Evolutionary conservation across 1,140 invertebrate species (phyloP).

Genomic region (Diorhabda elongata): DNA sequence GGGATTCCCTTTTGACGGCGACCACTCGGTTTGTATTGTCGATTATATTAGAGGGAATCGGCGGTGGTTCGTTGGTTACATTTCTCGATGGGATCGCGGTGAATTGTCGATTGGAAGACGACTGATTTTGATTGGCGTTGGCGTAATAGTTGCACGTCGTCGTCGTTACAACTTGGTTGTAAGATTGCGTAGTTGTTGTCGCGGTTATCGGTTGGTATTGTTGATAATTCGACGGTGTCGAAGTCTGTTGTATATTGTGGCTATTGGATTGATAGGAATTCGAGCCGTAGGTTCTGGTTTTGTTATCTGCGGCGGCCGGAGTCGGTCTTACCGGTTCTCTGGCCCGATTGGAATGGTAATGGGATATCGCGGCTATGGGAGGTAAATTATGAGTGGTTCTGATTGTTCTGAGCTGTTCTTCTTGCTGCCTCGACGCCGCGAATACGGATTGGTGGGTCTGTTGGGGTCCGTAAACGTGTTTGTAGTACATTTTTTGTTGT

Average conservation of each 20-base stretch:
- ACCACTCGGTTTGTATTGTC: conserved; percentile 24
- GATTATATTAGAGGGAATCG: background rate
- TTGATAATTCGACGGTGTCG: conserved; percentile 19
- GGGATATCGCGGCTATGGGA: conserved; percentile 50
- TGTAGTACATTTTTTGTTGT: conserved; percentile 14
- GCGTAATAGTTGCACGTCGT: conserved; percentile 22
- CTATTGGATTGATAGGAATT: conserved; percentile 10
- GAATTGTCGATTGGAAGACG: conserved; percentile 6
- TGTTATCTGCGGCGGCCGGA: conserved; percentile 13
- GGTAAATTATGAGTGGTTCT: conserved; percentile 52
- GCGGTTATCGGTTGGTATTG: conserved; percentile 22
- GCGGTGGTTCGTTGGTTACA: background rate
- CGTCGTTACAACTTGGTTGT: conserved; percentile 33
- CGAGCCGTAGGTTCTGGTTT: conserved; percentile 22
- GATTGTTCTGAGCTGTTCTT: background rate
- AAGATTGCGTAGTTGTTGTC: conserved; percentile 27
- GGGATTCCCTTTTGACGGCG: conserved; percentile 63
- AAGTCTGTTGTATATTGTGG: background rate
- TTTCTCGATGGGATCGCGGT: background rate
- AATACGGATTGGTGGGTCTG: conserved; percentile 15
- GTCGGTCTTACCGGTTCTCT: conserved; percentile 38
- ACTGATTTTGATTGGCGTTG: conserved; percentile 9
- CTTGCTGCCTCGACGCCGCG: conserved; percentile 9
- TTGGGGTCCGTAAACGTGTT: conserved; percentile 19
- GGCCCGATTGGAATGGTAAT: conserved; percentile 49